Evolutionary conservation across 2,888 invertebrate genomes (phyloP), one percentile per base, ranked within the genome.

Genomic region (Rapana venosa): DNA sequence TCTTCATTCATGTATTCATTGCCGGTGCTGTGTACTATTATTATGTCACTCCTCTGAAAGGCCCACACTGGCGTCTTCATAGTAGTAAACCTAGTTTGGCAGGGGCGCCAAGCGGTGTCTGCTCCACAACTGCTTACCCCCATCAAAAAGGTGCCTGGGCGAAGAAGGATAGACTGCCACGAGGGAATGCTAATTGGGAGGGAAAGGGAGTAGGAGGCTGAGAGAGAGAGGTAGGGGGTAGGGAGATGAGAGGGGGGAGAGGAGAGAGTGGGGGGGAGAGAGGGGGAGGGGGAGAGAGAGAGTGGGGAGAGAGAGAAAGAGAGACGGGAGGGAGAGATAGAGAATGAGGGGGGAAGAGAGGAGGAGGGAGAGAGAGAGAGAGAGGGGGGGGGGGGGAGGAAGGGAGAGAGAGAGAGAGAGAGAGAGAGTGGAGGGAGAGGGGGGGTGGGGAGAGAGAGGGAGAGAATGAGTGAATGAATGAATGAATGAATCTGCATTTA

Each of bases 301-400:
- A 13, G 66, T 6, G 66, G 26, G 13, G 26, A 47, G 47, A 47
- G 47, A 47, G 47, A 47, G 47, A 47, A 6, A 47, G 47, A 47
- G 47, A 47, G 47, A 47, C n/a, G n/a, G n/a, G 47, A 47, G 47
- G 8, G 47, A 47, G 47, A 47, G 47, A n/a, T n/a, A 74, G 74
- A 74, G 74, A 66, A 13, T 6, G 66, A 66, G 66, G 26, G 61
- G 17, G 61, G 17, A 17, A 74, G 74, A 74, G 74, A 74, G n/a
- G 74, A n/a, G n/a, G 8, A n/a, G n/a, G n/a, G 74, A 74, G 74
- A 74, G 74, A 74, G n/a, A n/a, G n/a, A 74, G 74, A 74, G 74
- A 74, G 74, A 74, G 74, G n/a, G 61, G 61, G 13, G 15, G 13
- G 61, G 20, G 26, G n/a, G 26, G 22, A 70, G 47, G 8, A 47